Conservation (phyloP, 2,113 vertebrate genomes). For the Martes martes region DNA sequence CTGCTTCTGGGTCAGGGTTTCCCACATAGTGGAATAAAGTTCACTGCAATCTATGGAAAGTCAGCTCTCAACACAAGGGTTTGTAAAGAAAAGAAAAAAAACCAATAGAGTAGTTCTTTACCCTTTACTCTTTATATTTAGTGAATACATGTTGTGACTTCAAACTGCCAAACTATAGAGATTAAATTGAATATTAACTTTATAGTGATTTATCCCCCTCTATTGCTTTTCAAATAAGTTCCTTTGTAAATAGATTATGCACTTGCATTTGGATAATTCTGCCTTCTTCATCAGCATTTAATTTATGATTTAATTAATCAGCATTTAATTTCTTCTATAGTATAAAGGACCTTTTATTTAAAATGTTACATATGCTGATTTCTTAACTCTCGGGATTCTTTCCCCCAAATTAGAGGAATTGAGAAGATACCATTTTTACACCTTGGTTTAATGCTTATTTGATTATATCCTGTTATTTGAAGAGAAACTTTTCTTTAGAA, state of each 20-base stretch:
- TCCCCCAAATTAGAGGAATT: neutral
- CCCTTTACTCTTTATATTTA: slow-evolving; percentile 13
- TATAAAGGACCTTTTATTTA: slow-evolving; percentile 4
- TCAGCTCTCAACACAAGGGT: neutral
- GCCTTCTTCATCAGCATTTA: slow-evolving; percentile 1
- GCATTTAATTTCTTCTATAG: neutral
- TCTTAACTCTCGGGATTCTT: slow-evolving; percentile 9
- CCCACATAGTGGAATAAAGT: neutral
- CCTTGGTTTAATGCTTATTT: neutral
- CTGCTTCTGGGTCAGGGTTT: neutral
- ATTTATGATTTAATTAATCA: neutral
- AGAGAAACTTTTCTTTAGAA: slow-evolving; percentile 13
- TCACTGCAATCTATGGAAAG: neutral
- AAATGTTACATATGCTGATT: neutral
- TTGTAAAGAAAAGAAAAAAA: neutral
- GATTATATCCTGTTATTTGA: neutral
- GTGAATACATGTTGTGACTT: neutral
- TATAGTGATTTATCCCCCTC: neutral
- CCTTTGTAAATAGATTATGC: slow-evolving; percentile 13
- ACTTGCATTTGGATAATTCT: slow-evolving; percentile 12
- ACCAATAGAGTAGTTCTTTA: neutral
- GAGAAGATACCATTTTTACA: neutral
- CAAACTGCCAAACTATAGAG: neutral
- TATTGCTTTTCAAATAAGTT: slow-evolving; percentile 13
- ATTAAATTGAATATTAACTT: slow-evolving; percentile 6